Evolutionary conservation across 1,140 invertebrate species (phyloP), one percentile per base, ranked within the genome.

Genomic region (Diploscapter pachys): DNA sequence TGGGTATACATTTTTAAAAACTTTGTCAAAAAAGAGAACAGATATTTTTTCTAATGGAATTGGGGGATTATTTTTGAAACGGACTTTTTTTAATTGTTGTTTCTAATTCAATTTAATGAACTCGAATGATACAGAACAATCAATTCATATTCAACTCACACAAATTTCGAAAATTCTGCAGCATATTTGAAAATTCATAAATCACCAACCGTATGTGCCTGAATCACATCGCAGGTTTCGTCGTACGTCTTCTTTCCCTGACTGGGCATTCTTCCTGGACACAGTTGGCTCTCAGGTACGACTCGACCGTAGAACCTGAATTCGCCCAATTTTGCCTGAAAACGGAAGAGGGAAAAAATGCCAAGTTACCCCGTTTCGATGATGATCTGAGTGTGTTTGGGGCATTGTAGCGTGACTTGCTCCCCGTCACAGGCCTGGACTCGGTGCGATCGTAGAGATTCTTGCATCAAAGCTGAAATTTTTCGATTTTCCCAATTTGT

Each of bases 341-440:
- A 13, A 68, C 54, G 9, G 57, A 48, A 53, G 65, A 5, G 54
- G n/a, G n/a, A 4, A 5, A 50, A 31, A 4, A 70, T 9, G 50
- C n/a, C 61, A 9, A 31, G 3, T 11, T 56, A 71, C 74, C 70
- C 70, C 5, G 69, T 76, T 56, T 57, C 61, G 5, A 76, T 71
- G 4, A 62, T 66, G 54, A 76, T 76, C 51, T 76, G 75, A 5
- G 75, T 76, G 53, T 76, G 71, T 13, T 65, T 65, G 9, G 75
- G 75, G 13, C 75, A 76, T 11, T 73, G 72, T 11, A 76, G 56
- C 49, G 75, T 76, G 9, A 76, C 68, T 53, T 65, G 59, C 70
- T 76, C 75, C 11, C 75, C 75, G 63, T 76, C 75, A 48, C 75
- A 76, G 5, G 75, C 75, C 51, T 76, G 75, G 2, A 76, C 75